phyloP scores from a whole-genome alignment of 2,797 vertebrate species.

The Hyperoplus immaculatus region DNA sequence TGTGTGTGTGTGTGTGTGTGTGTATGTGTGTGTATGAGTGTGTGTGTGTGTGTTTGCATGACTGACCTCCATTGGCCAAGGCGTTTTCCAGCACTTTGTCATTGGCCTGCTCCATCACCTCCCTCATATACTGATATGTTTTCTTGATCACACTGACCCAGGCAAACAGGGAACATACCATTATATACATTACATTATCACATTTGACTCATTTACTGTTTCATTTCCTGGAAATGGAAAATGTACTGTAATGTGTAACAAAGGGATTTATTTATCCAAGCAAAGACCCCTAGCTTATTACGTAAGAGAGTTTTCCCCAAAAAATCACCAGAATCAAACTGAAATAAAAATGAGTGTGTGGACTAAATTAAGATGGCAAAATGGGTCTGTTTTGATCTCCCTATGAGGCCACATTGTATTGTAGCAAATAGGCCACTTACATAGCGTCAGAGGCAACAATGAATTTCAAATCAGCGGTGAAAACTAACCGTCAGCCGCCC shows the following conservation, averaged over 20 bases:
- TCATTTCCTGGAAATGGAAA: background rate
- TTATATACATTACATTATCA: background rate
- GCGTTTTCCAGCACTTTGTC: slow-evolving; percentile 92
- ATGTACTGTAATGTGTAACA: slow-evolving; percentile 4
- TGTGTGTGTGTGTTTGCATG: slow-evolving; percentile 22
- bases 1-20: slow-evolving; percentile 6
- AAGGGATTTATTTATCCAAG: slow-evolving; percentile 1
- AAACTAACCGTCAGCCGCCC: slow-evolving; percentile 61
- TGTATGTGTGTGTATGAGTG: slow-evolving; percentile 23
- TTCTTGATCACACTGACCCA: slow-evolving; percentile 89
- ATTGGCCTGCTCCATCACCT: slow-evolving; percentile 91
- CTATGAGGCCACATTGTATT: background rate
- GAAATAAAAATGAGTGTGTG: background rate
- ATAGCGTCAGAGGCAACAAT: slow-evolving; percentile 33
- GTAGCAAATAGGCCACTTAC: background rate
- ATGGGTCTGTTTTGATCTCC: background rate
- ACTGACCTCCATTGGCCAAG: slow-evolving; percentile 91
- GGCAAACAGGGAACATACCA: slow-evolving; percentile 10
- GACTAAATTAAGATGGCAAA: background rate
- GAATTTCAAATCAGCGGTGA: slow-evolving; percentile 69
- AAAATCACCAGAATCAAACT: background rate
- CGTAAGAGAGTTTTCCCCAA: background rate
- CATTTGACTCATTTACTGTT: background rate
- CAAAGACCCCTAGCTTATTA: background rate
- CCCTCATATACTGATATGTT: slow-evolving; percentile 91